Base-by-base conservation (phyloP, 2,888 invertebrate species). In the Perithous albicinctus region DNA sequence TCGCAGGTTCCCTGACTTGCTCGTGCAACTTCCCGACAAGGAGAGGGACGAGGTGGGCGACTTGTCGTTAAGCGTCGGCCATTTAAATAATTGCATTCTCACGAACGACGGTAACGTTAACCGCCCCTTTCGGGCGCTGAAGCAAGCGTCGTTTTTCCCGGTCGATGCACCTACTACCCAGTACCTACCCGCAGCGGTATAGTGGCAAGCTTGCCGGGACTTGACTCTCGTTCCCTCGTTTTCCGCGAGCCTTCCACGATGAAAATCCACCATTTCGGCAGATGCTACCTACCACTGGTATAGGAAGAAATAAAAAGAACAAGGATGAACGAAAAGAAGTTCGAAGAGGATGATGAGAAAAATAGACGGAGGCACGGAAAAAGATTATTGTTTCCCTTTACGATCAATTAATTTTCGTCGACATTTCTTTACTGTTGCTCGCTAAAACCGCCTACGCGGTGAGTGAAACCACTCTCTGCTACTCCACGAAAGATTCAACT, bases 371-470 rank as follows among this genome's bases (percentile, higher is more conserved):
- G 8, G 18, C 8, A 48, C 54, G 64, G 32, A 38, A 67, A n/a
- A 51, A 35, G 86, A 88, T 88, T 88, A 90, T 89, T 88, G 88
- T 87, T 87, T 86, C 86, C 74, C 66, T 81, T 88, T 86, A 86
- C 86, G 87, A 83, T 77, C 88, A 86, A 90, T 90, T 89, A 88
- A 89, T 90, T 89, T 86, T 81, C 86, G 82, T 84, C 86, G 87
- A 88, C 88, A 83, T 64, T 78, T 63, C n/a, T n/a, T 51, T 77
- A 63, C 63, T 54, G 26, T 23, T 26, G 15, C 38, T 23, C 69
- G 0, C n/a, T 18, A 48, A n/a, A 29, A 54, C 7, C 51, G 12
- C 1, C 23, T 41, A 29, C 10, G 56, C 6, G 23, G 4, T 12
- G 63, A 20, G 15, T 10, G 18, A 51, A 54, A 26, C 35, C 69